Evolutionary conservation across 2,113 vertebrate genomes (phyloP), one percentile per base, ranked within the genome.

Genomic region (Syngnathus scovelli): DNA sequence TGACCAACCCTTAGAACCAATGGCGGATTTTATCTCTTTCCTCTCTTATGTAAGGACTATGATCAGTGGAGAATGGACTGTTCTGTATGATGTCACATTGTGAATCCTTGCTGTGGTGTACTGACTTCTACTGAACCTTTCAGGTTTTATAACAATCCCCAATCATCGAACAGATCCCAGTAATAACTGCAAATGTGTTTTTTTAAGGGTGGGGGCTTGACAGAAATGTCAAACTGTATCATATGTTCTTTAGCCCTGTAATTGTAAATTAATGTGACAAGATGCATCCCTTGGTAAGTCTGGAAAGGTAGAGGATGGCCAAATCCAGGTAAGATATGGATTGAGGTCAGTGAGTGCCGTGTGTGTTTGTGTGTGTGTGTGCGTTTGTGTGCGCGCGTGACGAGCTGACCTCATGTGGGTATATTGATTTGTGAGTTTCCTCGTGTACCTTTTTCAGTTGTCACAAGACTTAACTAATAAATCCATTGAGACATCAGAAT

Each of bases 381-480:
- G 46, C 0, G 46, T 7, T 48, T 18, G 61, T 6, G 51, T 39
- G 58, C 6, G 38, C 44, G 21, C 21, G 38, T 37, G 78, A 54
- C 54, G 23, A 58, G 46, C 75, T 80, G 85, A 84, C 82, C 79
- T 87, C 78, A 78, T 79, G 82, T 88, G 75, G 81, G 82, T 88
- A 76, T 88, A 67, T 67, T 71, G 70, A 80, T 66, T 51, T 76
- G 27, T 58, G 55, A 33, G 55, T 58, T 36, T 58, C 44, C 44
- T 18, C 41, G 21, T 62, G 61, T 62, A 27, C 7, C 12, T 79
- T 68, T 81, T 33, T 58, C 63, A 66, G 55, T 78, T 89, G 87
- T 91, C 74, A 85, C 87, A 81, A 78, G 87, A 88, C 82, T 88
- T 52, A 80, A 90, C 85, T 83, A 92, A 90, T 91, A 91, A 92